These are phyloP conservation scores for Phaenicophaeus curvirostris DNA, from an alignment of 2,797 vertebrate genomes.

Conservation along the genomic window DNA sequence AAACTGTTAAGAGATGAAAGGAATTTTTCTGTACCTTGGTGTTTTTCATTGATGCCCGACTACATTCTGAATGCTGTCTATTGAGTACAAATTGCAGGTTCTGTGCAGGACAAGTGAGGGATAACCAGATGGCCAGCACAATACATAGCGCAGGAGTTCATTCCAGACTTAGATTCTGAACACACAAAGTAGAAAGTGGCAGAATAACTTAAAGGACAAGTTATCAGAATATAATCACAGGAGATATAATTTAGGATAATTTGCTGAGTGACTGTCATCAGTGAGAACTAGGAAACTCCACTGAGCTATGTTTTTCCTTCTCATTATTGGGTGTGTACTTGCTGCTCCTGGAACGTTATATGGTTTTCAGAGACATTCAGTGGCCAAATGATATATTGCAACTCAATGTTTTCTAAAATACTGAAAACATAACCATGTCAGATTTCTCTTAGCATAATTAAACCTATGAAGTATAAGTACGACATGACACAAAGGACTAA, in stretches of 20 bases:
- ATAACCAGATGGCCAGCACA: not conserved
- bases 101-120: not conserved
- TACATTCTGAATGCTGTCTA: not conserved
- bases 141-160: not conserved
- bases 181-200: accelerated
- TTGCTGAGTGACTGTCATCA: not conserved
- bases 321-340: not conserved
- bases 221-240: not conserved
- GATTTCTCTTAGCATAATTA: not conserved
- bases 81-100: not conserved
- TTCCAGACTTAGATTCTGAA: not conserved
- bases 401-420: not conserved
- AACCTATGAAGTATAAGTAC: not conserved
- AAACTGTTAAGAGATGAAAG: not conserved
- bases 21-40: not conserved
- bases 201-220: not conserved
- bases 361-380: constrained; percentile 64
- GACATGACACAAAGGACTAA: not conserved
- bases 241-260: not conserved
- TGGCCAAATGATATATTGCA: constrained; percentile 54
- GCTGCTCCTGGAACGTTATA: not conserved
- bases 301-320: accelerated
- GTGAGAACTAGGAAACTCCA: not conserved
- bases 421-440: not conserved
- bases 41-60: not conserved